These are phyloP conservation scores for Syngnathus scovelli DNA, from an alignment of 2,113 vertebrate genomes.

Conservation along the genomic window DNA sequence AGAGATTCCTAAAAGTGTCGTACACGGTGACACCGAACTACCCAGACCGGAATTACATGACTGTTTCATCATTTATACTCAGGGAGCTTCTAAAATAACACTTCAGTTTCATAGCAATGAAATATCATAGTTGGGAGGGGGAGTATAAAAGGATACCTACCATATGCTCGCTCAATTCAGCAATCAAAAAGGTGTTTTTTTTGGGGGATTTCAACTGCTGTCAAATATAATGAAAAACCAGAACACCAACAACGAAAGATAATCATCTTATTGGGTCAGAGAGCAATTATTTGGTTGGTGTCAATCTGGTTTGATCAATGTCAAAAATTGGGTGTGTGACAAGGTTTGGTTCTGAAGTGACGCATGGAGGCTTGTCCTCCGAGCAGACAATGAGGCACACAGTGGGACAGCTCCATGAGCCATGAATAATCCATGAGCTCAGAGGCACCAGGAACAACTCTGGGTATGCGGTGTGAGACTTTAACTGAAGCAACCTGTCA, in stretches of 20 bases:
- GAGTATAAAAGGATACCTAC: neutral
- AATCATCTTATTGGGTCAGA: neutral
- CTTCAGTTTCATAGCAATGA: slow-evolving; percentile 6
- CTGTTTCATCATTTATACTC: slow-evolving; percentile 27
- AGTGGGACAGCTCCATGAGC: slow-evolving; percentile 14
- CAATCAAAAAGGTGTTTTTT: neutral
- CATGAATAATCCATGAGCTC: slow-evolving; percentile 60
- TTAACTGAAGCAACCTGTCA: slow-evolving; percentile 43
- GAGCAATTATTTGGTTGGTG: slow-evolving; percentile 6
- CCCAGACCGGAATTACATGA: slow-evolving; percentile 12
- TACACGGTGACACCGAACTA: neutral
- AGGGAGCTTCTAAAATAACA: neutral
- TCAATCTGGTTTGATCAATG: slow-evolving; percentile 1
- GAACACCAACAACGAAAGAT: neutral
- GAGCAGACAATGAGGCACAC: slow-evolving; percentile 21
- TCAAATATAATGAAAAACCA: neutral
- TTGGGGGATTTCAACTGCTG: neutral
- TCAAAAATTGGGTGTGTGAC: neutral
- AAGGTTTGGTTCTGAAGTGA: slow-evolving; percentile 22
- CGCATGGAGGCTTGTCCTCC: slow-evolving; percentile 27
- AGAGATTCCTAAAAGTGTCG: neutral
- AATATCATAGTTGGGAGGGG: neutral
- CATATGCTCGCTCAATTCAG: neutral
- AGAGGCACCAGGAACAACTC: slow-evolving; percentile 26
- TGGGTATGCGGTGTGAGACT: slow-evolving; percentile 24